phyloP scores from a whole-genome alignment of 2,113 vertebrate genomes.

The Hypomesus transpacificus region DNA sequence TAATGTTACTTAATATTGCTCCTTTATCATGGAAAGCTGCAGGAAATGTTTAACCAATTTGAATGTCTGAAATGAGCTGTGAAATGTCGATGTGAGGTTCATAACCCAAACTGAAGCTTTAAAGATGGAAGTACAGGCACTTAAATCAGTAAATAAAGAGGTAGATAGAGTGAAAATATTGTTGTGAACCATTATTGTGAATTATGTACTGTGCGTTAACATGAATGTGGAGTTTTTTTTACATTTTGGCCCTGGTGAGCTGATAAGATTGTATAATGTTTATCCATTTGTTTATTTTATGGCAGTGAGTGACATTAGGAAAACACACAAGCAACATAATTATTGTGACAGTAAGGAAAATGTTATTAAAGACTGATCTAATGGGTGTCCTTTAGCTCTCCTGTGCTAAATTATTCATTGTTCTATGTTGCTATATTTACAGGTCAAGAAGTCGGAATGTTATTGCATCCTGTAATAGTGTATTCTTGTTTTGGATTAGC shows the following conservation, averaged over 20 bases:
- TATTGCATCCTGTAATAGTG: constrained; percentile 34
- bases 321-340: background rate
- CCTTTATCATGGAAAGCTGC: background rate
- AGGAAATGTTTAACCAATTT: background rate
- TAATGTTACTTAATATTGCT: background rate
- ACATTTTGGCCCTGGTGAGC: too few relatives aligned
- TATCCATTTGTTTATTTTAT: too few relatives aligned
- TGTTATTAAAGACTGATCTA: constrained; percentile 9
- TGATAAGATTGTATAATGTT: too few relatives aligned
- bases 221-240: too few relatives aligned
- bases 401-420: constrained; percentile 68
- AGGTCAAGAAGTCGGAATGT: constrained; percentile 48
- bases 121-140: constrained; percentile 51
- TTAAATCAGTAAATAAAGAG: constrained; percentile 55
- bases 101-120: background rate
- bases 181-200: background rate
- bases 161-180: constrained; percentile 58
- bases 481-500: constrained; percentile 23
- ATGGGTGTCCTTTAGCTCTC: constrained; percentile 54
- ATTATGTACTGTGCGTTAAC: too few relatives aligned
- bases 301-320: too few relatives aligned
- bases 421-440: constrained; percentile 63
- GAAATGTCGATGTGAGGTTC: background rate
- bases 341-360: background rate
- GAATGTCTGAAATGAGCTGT: background rate